Base-by-base conservation (phyloP, 2,113 vertebrate genomes). In the Catharus bicknelli region DNA sequence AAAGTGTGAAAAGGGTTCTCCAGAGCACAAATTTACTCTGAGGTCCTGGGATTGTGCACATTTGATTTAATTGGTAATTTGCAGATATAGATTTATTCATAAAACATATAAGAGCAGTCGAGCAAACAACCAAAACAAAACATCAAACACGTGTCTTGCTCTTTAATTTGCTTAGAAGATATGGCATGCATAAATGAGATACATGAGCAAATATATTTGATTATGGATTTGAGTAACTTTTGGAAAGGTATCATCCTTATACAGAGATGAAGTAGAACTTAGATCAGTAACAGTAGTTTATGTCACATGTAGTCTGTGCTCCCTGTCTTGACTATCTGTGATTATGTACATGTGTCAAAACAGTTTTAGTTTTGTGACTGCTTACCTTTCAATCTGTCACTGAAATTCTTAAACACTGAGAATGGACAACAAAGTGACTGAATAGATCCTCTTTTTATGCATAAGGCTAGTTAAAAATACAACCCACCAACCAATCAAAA, bases 1-100 rank as follows among this genome's bases (percentile, higher is more conserved):
- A 19, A 32, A 19, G 2, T 11, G 15, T 10, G 9, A 61, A 81
- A 45, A 9, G 0, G 1, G 0, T 64, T 29, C 38, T 64, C 53
- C 13, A 32, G 25, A 29, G 5, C 13, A 80, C 9, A 80, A 16
- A 45, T 43, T 3, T 4, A 57, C 3, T 21, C 6, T 27, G 10
- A 40, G 7, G 15, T 70, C 34, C 18, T 43, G 7, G 3, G 8
- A 8, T 13, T 47, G 20, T 57, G 11, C 21, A 43, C 3, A 5
- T 83, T 61, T 58, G 17, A 8, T 85, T 85, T 63, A 25, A 40
- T 8, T 25, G 7, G 12, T 50, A 50, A 72, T 34, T 70, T 63
- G 3, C 38, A 81, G 36, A 23, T 36, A 45, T 2, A 51, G n/a
- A 4, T 87, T 59, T 38, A 64, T 40, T 81, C 5, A 54, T 43